Conservation (phyloP, 2,113 vertebrate genomes). For the Procavia capensis region DNA sequence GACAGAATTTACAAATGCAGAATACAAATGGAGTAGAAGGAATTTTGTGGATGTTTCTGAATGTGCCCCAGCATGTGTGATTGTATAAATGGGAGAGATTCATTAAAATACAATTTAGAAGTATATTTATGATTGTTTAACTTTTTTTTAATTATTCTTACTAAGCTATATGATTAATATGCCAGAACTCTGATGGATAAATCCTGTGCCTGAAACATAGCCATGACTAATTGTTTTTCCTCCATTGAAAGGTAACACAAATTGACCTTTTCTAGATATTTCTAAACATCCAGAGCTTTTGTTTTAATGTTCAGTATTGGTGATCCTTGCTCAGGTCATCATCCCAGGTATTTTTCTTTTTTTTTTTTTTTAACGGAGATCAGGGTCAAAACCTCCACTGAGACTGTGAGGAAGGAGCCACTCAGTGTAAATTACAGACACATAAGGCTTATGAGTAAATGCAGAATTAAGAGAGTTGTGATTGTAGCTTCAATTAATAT, state of each 20-base stretch:
- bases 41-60: slow-evolving; percentile 64
- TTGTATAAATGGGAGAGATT: neutral
- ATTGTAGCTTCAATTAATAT: neutral
- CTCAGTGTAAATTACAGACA: neutral
- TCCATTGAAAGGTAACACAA: neutral
- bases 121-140: slow-evolving; percentile 13
- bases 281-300: slow-evolving; percentile 28
- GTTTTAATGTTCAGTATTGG: neutral
- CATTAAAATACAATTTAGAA: slow-evolving; percentile 14
- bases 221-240: neutral
- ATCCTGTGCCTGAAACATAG: neutral
- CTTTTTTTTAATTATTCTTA: neutral
- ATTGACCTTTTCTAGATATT: neutral
- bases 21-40: slow-evolving; percentile 67
- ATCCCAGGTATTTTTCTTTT: neutral
- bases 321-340: neutral
- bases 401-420: neutral
- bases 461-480: slow-evolving; percentile 25
- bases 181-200: neutral
- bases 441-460: neutral
- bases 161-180: neutral
- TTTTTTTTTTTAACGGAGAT: neutral
- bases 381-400: neutral
- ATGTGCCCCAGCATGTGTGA: neutral
- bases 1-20: slow-evolving; percentile 72